phyloP scores from a whole-genome alignment of 64 coral and sea anemone genomes.

The Catalaphyllia jardinei region DNA sequence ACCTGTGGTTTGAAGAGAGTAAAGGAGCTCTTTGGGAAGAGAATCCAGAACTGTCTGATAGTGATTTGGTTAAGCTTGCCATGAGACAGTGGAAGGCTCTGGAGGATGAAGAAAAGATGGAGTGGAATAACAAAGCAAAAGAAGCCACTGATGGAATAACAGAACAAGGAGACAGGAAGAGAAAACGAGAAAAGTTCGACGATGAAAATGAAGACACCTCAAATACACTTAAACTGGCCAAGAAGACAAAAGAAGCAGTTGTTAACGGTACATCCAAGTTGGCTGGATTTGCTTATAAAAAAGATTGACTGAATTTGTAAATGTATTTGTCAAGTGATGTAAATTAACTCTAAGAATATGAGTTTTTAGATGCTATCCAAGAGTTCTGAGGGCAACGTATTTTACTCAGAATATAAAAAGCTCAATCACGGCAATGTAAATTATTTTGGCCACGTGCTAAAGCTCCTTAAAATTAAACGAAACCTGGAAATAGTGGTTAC shows the following conservation, averaged over 20 bases:
- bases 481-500: too few species aligned
- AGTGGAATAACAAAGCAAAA: constrained; percentile 81
- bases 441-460: too few species aligned
- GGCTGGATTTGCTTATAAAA: constrained; percentile 39
- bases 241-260: constrained; percentile 16
- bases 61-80: constrained; percentile 66
- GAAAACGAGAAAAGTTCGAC: constrained; percentile 62
- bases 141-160: not conserved
- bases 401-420: too few species aligned
- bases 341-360: not conserved
- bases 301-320: not conserved
- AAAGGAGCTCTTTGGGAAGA: constrained; percentile 49
- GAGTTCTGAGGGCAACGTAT: too few species aligned
- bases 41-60: constrained; percentile 50
- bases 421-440: too few species aligned
- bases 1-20: constrained; percentile 75
- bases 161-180: constrained; percentile 65
- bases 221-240: constrained; percentile 22
- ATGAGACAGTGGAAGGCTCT: constrained; percentile 78
- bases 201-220: constrained; percentile 31
- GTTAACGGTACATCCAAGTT: not conserved
- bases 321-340: not conserved
- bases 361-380: too few species aligned
- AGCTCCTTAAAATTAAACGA: too few species aligned
- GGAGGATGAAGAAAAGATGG: constrained; percentile 44